A percentile compares a stretch with the other conserved stretches of the same genome.
Conservation (phyloP, 2,888 invertebrate genomes). For the Atrina japonica region DNA sequence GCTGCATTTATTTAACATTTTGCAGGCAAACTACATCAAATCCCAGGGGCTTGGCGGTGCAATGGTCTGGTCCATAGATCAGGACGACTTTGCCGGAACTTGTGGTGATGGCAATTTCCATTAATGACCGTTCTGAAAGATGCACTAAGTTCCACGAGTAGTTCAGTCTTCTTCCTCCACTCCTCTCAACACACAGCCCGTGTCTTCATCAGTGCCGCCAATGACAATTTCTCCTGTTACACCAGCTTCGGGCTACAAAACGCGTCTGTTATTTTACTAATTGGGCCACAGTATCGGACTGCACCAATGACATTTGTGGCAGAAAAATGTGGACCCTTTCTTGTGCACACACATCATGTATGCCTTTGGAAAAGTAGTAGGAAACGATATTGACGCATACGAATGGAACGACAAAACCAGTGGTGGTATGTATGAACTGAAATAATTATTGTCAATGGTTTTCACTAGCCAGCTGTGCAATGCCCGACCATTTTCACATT, state of each 20-base stretch:
- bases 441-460: no score
- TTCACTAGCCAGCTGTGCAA: no score
- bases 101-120: conserved; percentile 41
- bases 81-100: conserved; percentile 29
- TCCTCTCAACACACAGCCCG: no score
- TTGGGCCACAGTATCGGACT: conserved; percentile 98
- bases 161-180: no score
- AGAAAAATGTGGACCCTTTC: conserved; percentile 94
- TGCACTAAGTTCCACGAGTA: no score
- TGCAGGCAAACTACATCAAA: conserved; percentile 26
- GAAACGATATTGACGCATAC: conserved; percentile 94
- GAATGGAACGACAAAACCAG: conserved; percentile 90
- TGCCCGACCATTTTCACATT: no score
- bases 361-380: conserved; percentile 98
- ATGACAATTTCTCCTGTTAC: no score
- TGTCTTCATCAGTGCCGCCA: no score
- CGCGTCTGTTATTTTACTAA: conserved; percentile 97
- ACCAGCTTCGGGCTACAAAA: no score
- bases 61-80: conserved; percentile 37
- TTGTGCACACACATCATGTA: conserved; percentile 97
- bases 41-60: conserved; percentile 30
- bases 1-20: neutral
- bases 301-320: conserved; percentile 95
- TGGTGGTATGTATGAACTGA: conserved; percentile 18
- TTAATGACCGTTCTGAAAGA: no score